Base-by-base conservation (phyloP, 2,888 invertebrate genomes). In the Eupithecia pulchellata region DNA sequence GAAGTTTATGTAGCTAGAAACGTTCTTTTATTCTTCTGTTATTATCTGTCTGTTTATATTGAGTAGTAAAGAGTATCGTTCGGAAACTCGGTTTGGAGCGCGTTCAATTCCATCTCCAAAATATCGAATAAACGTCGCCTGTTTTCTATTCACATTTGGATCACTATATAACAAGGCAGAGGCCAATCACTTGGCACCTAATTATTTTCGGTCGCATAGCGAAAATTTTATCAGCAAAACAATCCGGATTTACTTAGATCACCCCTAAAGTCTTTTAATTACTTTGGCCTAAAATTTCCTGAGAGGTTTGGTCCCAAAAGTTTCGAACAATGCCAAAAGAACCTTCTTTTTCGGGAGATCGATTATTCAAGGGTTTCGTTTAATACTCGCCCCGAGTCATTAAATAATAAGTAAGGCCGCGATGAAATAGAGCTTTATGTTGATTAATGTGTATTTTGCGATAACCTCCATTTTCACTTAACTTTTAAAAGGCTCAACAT, bases 261-360 rank as follows among this genome's bases (percentile, higher is more conserved):
- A 52, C 66, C 66, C 30, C 70, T 70, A 67, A 68, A 75, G 62
- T 60, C 71, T 72, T 72, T 75, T 81, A 83, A 86, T 84, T 82
- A 82, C 74, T 81, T 79, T 72, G 73, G 71, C 72, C 74, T 69
- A 67, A 66, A 78, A 82, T 82, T 86, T 82, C 81, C 79, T 80
- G 79, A 87, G 84, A 82, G 84, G 83, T 84, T 82, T 77, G 75
- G 75, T 78, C 74, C 73, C 67, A 79, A 80, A 82, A 82, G 82
- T 84, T 81, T 74, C 66, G 47, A 80, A 83, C 80, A 83, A 84
- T 81, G 78, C 81, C 78, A 79, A 67, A 73, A 74, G 75, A 68
- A 61, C 73, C 74, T 77, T 79, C 80, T 82, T 86, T 88, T 81
- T 78, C 81, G 80, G 73, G 64, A 84, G 82, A 88, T 88, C 84